These are phyloP conservation scores for Ditula angustiorana DNA, from an alignment of 2,888 invertebrate genomes.

Conservation along the genomic window DNA sequence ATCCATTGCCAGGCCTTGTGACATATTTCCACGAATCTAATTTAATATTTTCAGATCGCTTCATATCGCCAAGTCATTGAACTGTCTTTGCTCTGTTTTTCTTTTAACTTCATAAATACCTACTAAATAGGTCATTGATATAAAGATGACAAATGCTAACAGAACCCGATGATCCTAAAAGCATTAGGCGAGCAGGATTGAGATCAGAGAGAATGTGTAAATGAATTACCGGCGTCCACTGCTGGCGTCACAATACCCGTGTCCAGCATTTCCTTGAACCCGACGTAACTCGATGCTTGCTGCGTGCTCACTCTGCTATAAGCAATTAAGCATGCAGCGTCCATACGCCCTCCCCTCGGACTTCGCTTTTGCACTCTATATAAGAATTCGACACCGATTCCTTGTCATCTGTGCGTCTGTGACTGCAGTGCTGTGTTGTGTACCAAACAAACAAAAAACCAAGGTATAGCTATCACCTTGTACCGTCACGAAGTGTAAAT, in stretches of 20 bases:
- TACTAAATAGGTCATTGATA: background rate
- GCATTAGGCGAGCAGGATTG: constrained; percentile 9
- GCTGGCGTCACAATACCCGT: constrained; percentile 29
- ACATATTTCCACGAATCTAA: too few relatives aligned
- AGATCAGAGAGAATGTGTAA: constrained; percentile 28
- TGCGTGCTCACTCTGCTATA: constrained; percentile 38
- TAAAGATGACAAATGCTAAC: background rate
- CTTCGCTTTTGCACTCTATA: constrained; percentile 75
- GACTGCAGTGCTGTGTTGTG: constrained; percentile 81
- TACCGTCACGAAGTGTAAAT: constrained; percentile 21
- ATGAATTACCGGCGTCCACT: constrained; percentile 27
- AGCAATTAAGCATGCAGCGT: constrained; percentile 41
- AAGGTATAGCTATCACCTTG: constrained; percentile 55
- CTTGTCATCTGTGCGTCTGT: constrained; percentile 77
- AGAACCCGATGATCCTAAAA: constrained; percentile 8
- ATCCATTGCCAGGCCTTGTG: too few relatives aligned
- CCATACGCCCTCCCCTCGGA: constrained; percentile 64
- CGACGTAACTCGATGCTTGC: constrained; percentile 35
- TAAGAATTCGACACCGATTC: constrained; percentile 70
- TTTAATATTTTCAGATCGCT: too few relatives aligned
- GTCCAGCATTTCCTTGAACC: constrained; percentile 40
- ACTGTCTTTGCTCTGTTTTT: too few relatives aligned
- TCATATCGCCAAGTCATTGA: too few relatives aligned
- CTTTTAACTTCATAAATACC: background rate
- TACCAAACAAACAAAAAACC: constrained; percentile 58